Conservation (phyloP, 2,113 vertebrate genomes). For the Pachypanchax playfairii region DNA sequence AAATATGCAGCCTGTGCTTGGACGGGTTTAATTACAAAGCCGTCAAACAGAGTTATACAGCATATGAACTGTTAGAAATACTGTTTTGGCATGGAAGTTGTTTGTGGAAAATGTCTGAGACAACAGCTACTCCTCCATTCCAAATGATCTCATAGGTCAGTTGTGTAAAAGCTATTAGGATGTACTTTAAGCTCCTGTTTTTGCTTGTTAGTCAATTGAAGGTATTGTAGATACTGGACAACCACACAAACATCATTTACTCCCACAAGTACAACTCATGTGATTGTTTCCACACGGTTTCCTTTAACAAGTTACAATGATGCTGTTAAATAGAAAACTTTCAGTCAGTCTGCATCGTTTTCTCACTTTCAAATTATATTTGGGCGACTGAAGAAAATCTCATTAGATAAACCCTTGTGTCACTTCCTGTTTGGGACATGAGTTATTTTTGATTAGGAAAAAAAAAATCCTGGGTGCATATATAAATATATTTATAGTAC, state of each 20-base stretch:
- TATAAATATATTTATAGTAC: too few species aligned
- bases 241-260: too few species aligned
- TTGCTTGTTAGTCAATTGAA: not conserved
- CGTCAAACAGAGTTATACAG: conserved; percentile 53
- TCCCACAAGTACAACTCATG: not conserved
- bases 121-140: too few species aligned
- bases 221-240: not conserved
- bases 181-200: not conserved
- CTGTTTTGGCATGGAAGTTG: conserved; percentile 15
- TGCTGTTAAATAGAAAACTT: too few species aligned
- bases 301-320: not conserved
- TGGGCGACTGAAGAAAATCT: too few species aligned
- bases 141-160: not conserved
- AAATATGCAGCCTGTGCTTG: conserved; percentile 52
- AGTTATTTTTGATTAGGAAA: too few species aligned
- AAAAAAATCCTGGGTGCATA: too few species aligned
- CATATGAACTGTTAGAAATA: conserved; percentile 45
- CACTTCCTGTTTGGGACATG: too few species aligned
- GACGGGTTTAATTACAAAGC: conserved; percentile 60
- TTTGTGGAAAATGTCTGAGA: conserved; percentile 2
- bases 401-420: too few species aligned
- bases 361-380: too few species aligned
- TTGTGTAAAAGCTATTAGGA: too few species aligned
- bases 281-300: not conserved
- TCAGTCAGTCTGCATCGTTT: too few species aligned